These are phyloP conservation scores for Pardalotus punctatus DNA, from an alignment of 2,113 vertebrate genomes.

Conservation along the genomic window DNA sequence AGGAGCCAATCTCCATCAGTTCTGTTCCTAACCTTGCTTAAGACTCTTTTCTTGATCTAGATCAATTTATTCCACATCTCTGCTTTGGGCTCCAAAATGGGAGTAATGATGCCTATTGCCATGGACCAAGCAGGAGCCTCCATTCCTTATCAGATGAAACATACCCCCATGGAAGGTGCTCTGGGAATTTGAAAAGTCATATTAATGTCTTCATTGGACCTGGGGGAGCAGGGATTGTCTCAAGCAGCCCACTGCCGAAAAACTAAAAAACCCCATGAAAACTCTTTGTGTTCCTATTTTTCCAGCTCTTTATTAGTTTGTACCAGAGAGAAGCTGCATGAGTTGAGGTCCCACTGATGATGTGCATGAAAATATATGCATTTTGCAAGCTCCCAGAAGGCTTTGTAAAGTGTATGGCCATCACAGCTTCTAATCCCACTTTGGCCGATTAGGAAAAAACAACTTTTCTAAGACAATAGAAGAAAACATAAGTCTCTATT, in stretches of 20 bases:
- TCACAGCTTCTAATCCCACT: background rate
- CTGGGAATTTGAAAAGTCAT: background rate
- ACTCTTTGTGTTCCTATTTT: background rate
- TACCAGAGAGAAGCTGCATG: background rate
- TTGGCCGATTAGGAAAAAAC: conserved; percentile 3
- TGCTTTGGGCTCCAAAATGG: background rate
- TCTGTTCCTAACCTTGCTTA: background rate
- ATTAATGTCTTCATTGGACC: background rate
- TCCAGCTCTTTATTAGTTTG: background rate
- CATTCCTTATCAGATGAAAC: background rate
- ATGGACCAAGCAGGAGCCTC: background rate
- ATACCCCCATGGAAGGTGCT: background rate
- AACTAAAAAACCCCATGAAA: background rate
- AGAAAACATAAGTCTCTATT: background rate
- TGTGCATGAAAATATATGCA: background rate
- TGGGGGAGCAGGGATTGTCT: fast-evolving
- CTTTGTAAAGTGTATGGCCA: background rate
- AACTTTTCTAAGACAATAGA: background rate
- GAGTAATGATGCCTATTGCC: background rate
- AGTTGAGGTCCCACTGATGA: background rate
- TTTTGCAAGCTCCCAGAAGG: background rate
- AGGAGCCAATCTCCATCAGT: background rate
- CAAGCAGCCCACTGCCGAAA: background rate
- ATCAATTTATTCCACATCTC: background rate
- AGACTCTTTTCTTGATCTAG: background rate